Evolutionary conservation across 1,140 invertebrate species (phyloP).

Genomic region (Ptiloglossa arizonensis): DNA sequence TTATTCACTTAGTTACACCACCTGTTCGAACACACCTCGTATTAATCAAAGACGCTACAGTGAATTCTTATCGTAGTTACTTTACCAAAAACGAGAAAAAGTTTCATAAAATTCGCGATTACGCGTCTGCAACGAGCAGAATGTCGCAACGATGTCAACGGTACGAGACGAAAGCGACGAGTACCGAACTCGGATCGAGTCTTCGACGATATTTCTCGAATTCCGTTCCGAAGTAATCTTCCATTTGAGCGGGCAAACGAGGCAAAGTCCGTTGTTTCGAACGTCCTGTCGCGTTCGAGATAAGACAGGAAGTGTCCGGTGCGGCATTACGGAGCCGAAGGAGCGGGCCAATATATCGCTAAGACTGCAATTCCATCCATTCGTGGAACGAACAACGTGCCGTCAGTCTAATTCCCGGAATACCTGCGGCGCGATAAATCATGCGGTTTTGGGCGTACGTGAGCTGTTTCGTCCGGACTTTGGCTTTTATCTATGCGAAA

Average conservation of each 20-base stretch:
- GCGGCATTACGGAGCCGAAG: conserved; percentile 2
- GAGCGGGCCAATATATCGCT: neutral
- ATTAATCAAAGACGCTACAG: no score
- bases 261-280: neutral
- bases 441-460: conserved; percentile 25
- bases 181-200: no score
- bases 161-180: no score
- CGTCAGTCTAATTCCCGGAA: conserved; percentile 24
- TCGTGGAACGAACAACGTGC: neutral
- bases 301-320: neutral
- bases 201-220: no score
- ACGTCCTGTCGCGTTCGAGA: neutral
- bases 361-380: conserved; percentile 23
- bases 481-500: conserved; percentile 35
- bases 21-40: no score
- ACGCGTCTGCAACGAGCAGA: no score
- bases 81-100: no score
- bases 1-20: no score
- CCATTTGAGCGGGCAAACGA: neutral
- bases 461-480: conserved; percentile 31
- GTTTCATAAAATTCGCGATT: no score
- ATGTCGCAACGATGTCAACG: no score
- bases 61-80: no score
- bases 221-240: no score
- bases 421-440: conserved; percentile 27